These are phyloP conservation scores for Ormyrus labotus DNA, from an alignment of 2,888 invertebrate species.

Conservation along the genomic window DNA sequence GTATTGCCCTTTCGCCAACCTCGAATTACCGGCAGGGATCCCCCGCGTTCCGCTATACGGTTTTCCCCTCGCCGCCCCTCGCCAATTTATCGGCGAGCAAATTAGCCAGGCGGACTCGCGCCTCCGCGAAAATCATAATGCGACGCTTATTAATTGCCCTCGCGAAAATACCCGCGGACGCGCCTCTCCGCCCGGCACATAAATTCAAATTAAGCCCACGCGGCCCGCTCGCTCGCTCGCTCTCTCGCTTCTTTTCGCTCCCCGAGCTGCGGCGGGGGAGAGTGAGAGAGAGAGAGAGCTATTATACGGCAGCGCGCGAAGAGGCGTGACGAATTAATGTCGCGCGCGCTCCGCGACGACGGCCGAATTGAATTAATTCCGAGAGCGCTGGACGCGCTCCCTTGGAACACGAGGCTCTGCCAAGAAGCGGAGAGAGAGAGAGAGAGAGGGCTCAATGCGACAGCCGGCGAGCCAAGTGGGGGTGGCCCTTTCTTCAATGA, in stretches of 20 bases:
- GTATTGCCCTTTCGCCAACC: no score
- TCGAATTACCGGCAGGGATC: no score
- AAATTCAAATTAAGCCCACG: constrained; percentile 56
- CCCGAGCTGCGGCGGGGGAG: background rate
- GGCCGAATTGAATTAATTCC: constrained; percentile 55
- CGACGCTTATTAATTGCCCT: constrained; percentile 54
- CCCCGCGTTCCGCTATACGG: no score
- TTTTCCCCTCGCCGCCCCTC: background rate
- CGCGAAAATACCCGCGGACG: background rate
- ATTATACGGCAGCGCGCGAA: constrained; percentile 41
- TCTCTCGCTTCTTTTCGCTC: constrained; percentile 37
- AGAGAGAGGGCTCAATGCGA: background rate
- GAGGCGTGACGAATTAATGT: constrained; percentile 56
- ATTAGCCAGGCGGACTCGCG: constrained; percentile 20
- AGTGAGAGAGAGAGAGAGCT: background rate
- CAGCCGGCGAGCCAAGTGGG: background rate
- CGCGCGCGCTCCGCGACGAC: constrained; percentile 36
- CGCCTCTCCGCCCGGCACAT: constrained; percentile 18
- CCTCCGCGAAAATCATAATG: constrained; percentile 44
- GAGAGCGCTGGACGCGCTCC: background rate
- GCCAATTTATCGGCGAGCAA: constrained; percentile 44
- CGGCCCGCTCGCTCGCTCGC: background rate
- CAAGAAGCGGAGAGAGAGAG: no score
- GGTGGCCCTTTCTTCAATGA: background rate
- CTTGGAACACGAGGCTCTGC: no score